Base-by-base conservation (phyloP, 2,888 invertebrate species). In the Ophion ellenae region DNA sequence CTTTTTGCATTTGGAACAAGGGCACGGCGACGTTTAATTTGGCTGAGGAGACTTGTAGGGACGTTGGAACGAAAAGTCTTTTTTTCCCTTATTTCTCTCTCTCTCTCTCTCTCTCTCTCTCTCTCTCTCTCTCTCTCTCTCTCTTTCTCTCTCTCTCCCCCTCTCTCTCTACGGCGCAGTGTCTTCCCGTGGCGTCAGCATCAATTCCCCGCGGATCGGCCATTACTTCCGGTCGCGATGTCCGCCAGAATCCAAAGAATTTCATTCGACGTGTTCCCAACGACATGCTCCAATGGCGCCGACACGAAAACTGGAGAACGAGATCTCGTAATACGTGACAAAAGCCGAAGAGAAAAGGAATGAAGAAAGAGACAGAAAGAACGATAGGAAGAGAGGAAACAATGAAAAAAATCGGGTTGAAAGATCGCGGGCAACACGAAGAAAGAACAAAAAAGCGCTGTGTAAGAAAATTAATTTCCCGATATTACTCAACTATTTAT, bases 181-280 rank as follows among this genome's bases (percentile, higher is more conserved):
- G 40, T 9, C 40, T 5, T 40, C 40, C 7, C 91, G 90, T 5
- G 24, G 74, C 74, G 32, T 64, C 71, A 28, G 32, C 76, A 40
- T 71, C 67, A 67, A 77, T 74, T 83, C 69, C 32, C 28, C 57
- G 67, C 10, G 83, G 80, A 76, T 80, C 80, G 79, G 77, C 80
- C 83, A 74, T 86, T 86, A 80, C 76, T 81, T 86, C 81, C 78
- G 85, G 78, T 17, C 78, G 78, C 59, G 59, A 69, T 74, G 78
- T 78, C 81, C 74, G 74, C 78, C 77, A 75, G 85, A 81, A 85
- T 85, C 78, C 78, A 53, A 81, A 85, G 85, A 85, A 85, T 85
- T 85, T 85, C 78, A 85, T 85, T 81, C 81, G 85, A 70, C 76
- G 69, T 40, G 53, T 57, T 63, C 63, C 59, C 40, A 40, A 28